Evolutionary conservation across 2,888 invertebrate genomes (phyloP).

Genomic region (Agrotis segetum): DNA sequence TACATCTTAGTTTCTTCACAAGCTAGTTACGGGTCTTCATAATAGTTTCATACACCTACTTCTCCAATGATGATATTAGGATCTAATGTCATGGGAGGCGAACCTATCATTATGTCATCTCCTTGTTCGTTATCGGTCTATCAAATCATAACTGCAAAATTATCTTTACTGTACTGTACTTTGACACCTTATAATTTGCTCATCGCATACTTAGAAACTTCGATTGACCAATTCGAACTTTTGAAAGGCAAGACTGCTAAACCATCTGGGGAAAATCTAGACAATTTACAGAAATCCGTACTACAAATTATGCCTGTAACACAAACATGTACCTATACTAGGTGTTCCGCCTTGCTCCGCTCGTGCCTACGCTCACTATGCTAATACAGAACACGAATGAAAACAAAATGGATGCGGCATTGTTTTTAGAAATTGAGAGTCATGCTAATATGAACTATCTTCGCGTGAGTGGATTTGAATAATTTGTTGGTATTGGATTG

Average conservation of each 20-base stretch:
- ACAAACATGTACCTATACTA: conserved; percentile 54
- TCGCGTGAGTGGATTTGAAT: conserved; percentile 53
- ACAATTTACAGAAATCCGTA: conserved; percentile 8
- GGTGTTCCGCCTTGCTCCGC: conserved; percentile 63
- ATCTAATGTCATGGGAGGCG: conserved; percentile 29
- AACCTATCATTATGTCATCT: conserved; percentile 36
- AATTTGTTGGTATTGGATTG: conserved; percentile 59
- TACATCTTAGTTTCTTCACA: conserved; percentile 17
- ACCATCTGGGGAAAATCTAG: background rate
- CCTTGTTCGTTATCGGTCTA: conserved; percentile 19
- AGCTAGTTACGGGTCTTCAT: background rate
- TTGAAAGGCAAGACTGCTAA: background rate
- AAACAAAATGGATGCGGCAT: conserved; percentile 73
- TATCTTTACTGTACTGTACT: conserved; percentile 2
- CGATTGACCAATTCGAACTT: background rate
- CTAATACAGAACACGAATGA: conserved; percentile 61
- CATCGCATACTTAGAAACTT: background rate
- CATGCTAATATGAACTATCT: conserved; percentile 72
- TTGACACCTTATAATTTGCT: conserved; percentile 22
- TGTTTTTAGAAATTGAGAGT: conserved; percentile 73
- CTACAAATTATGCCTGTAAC: conserved; percentile 36
- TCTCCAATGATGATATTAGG: conserved; percentile 14
- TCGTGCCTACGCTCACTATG: conserved; percentile 69
- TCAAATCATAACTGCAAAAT: conserved; percentile 8
- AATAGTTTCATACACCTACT: conserved; percentile 17